Evolutionary conservation across 2,888 invertebrate species (phyloP).

Genomic region (Noctua fimbriata): DNA sequence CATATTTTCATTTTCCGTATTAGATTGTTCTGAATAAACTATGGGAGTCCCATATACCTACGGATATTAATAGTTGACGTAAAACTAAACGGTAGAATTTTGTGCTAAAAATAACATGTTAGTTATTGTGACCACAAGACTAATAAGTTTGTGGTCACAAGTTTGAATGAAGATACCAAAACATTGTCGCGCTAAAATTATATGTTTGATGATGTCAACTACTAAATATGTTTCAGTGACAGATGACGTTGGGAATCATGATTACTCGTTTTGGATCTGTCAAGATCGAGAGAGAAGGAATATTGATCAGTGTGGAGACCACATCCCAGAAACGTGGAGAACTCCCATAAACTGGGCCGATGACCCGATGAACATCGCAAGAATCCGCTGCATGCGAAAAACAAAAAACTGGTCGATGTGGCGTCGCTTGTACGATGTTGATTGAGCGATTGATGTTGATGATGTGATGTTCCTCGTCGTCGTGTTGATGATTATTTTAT

Average conservation of each 20-base stretch:
- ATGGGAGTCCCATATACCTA: constrained; percentile 25
- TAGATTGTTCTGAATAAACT: not conserved
- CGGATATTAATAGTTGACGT: constrained; percentile 1
- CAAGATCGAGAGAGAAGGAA: too few relatives aligned
- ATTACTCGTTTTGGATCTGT: too few relatives aligned
- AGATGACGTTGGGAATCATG: too few relatives aligned
- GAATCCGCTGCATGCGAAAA: not conserved
- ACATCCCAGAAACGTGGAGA: not conserved
- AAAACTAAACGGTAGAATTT: not conserved
- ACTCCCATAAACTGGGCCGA: not conserved
- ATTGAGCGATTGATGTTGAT: too few relatives aligned
- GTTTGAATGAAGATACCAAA: constrained; percentile 13
- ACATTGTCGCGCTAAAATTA: not conserved
- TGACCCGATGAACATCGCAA: not conserved
- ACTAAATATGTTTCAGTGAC: not conserved
- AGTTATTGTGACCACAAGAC: constrained; percentile 7
- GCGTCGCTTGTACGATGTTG: too few relatives aligned
- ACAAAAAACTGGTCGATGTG: not conserved
- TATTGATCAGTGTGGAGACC: not conserved
- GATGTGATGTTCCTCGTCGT: not conserved
- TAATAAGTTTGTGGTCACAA: constrained; percentile 13
- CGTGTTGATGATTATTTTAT: not conserved
- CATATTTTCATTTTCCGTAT: constrained; percentile 23
- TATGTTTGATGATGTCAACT: not conserved
- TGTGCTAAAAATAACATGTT: constrained; percentile 19